Percentiles rank a stretch among this genome's conserved stretches.
phyloP scores from a whole-genome alignment of 2,113 vertebrate species.

The Numida meleagris region DNA sequence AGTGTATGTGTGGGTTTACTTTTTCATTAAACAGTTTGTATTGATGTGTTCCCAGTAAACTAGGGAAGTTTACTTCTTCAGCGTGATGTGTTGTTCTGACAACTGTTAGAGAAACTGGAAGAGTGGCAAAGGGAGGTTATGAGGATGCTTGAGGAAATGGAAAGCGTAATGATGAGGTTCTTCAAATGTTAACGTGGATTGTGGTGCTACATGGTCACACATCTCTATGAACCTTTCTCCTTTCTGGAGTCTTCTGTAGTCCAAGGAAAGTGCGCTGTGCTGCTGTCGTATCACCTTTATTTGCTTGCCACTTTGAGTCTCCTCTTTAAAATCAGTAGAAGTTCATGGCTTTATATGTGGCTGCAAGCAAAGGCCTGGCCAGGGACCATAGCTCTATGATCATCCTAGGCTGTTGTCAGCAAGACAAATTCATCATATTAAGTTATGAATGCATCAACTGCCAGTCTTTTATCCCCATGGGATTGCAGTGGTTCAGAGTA shows the following conservation, averaged over 20 bases:
- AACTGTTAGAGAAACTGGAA: neutral
- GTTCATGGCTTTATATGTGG: neutral
- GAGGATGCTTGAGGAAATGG: neutral
- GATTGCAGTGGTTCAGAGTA: neutral
- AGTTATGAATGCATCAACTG: neutral
- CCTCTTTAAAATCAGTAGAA: neutral
- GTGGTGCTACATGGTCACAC: neutral
- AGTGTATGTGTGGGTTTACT: neutral
- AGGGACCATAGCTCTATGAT: neutral
- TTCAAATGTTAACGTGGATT: neutral
- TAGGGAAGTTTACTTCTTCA: neutral
- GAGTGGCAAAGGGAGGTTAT: neutral
- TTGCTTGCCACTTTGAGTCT: neutral
- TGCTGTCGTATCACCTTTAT: neutral
- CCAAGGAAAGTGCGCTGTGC: neutral
- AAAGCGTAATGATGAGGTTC: neutral
- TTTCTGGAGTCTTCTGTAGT: neutral
- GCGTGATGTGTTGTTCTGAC: neutral
- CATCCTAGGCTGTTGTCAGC: neutral
- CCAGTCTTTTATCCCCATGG: neutral
- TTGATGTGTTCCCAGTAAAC: neutral
- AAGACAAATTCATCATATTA: neutral
- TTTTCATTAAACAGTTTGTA: neutral
- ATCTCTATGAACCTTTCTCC: neutral
- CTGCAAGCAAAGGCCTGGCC: neutral